phyloP scores from a whole-genome alignment of 2,888 invertebrate species.

The Campoplex nolae region DNA sequence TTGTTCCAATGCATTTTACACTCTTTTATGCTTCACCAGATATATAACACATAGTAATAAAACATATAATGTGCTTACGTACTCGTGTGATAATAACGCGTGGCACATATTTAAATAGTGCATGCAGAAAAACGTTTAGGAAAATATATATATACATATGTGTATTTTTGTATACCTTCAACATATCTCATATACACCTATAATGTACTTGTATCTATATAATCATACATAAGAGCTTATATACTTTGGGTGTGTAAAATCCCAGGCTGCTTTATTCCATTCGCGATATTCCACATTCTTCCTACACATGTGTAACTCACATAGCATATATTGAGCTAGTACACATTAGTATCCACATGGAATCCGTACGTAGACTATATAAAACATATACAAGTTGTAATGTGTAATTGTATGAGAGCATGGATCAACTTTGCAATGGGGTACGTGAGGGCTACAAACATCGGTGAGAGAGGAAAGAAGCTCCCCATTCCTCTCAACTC shows the following conservation, averaged over 20 bases:
- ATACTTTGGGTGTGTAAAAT: conserved; percentile 59
- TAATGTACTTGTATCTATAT: neutral
- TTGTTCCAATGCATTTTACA: conserved; percentile 36
- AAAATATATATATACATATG: neutral
- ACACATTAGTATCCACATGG: conserved; percentile 18
- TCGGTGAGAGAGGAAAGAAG: conserved; percentile 63
- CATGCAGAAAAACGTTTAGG: conserved; percentile 5
- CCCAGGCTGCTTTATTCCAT: conserved; percentile 81
- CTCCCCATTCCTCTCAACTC: conserved; percentile 68
- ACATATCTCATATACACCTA: neutral
- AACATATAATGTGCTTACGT: conserved; percentile 10
- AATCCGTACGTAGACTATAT: conserved; percentile 28
- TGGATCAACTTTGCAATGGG: conserved; percentile 55
- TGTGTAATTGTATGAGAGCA: conserved; percentile 37
- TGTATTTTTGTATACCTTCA: neutral
- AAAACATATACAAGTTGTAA: conserved; percentile 30
- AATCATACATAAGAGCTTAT: neutral
- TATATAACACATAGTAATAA: neutral
- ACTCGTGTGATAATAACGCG: conserved; percentile 26
- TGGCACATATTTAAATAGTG: conserved; percentile 23
- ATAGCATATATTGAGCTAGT: conserved; percentile 61
- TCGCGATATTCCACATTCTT: conserved; percentile 83
- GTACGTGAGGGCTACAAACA: conserved; percentile 75
- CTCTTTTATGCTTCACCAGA: conserved; percentile 6
- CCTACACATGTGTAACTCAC: conserved; percentile 82